Conservation (phyloP, 2,888 invertebrate genomes). For the Resseliella maxima region DNA sequence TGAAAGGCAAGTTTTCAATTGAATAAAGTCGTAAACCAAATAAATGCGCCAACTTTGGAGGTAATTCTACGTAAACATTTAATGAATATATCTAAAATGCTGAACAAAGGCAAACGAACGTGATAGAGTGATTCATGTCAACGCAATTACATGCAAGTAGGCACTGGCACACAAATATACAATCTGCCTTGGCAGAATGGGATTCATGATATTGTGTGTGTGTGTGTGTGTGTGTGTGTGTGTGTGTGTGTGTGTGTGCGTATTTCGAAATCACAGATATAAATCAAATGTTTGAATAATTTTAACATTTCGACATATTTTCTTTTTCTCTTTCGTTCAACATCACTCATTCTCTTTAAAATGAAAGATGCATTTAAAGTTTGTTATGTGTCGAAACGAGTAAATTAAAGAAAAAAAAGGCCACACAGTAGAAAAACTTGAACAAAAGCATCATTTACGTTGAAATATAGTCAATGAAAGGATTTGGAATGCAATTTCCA, state of each 20-base stretch:
- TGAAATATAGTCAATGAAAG: constrained; percentile 23
- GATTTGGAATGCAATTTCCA: constrained; percentile 26
- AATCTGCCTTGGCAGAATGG: not conserved
- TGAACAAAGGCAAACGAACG: not conserved
- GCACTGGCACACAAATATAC: not conserved
- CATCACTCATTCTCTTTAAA: no score
- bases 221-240: not conserved
- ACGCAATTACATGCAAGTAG: not conserved
- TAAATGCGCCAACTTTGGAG: not conserved
- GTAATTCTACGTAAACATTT: not conserved
- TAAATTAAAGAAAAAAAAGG: not conserved
- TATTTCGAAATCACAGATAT: not conserved
- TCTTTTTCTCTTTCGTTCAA: not conserved
- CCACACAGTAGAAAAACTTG: not conserved
- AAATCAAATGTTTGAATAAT: constrained; percentile 13
- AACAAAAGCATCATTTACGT: constrained; percentile 5
- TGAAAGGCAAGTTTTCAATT: not conserved
- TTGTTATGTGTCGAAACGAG: constrained; percentile 4
- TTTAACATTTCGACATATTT: constrained; percentile 4
- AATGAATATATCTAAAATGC: not conserved
- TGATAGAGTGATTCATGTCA: not conserved
- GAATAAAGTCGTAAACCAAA: not conserved
- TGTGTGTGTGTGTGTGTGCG: not conserved
- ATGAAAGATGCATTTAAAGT: not conserved
- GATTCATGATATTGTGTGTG: not conserved